Evolutionary conservation across 1,140 invertebrate genomes (phyloP), one percentile per base, ranked within the genome.

Genomic region (Drosophila rufa): DNA sequence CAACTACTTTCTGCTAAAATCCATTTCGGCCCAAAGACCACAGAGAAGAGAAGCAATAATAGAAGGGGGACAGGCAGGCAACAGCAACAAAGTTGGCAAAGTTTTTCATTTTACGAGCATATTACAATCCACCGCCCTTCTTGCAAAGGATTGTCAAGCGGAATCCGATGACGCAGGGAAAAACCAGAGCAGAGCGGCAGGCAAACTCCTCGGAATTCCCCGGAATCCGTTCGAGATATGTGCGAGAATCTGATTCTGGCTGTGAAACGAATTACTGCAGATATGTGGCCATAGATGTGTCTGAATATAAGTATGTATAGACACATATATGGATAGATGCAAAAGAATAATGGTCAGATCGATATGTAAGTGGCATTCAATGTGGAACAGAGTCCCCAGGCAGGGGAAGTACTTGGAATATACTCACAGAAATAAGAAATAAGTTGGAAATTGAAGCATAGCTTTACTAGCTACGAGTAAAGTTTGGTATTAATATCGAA

Each of bases 11-110:
- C 53, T 36, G 45, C 51, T 47, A 46, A 57, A 71, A 58, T 47
- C 67, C 67, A 73, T 71, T 71, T 71, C 30, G 55, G 40, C 64
- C 62, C 42, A 66, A 56, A 65, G 40, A 65, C 14, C 36, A 12
- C 11, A 11, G 11, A 11, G 40, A 17, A 40, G 25, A 36, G 43
- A n/a, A n/a, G 58, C 36, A 30, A 50, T 56, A 56, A 51, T 46
- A 50, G 45, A 43, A 25, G 14, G 38, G 40, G 12, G 1, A 15
- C 12, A 14, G 14, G 14, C 38, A 15, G 6, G 15, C 14, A 40
- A 40, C 38, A 30, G 47, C 42, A 57, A 55, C 68, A 38, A 66
- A 38, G 40, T 62, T 45, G 27, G 57, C 62, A 45, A 62, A 62
- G 60, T 62, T 57, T 36, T 62, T 11, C 33, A 62, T 62, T 46